Percentiles rank a stretch among this genome's conserved stretches.
Conservation (phyloP, 2,888 invertebrate genomes). For the Harmothoe impar region DNA sequence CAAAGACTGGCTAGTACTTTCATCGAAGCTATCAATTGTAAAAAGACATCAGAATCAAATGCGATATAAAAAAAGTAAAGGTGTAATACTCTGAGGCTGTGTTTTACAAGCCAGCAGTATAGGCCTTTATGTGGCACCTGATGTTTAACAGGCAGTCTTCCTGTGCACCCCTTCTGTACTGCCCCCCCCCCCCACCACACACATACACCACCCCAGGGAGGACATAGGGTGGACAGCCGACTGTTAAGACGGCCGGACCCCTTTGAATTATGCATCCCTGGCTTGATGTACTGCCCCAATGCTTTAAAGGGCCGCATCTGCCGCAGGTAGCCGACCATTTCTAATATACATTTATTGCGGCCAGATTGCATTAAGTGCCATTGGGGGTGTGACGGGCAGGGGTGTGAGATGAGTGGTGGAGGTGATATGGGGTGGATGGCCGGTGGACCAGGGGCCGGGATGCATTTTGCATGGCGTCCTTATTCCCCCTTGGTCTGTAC, state of each 20-base stretch:
- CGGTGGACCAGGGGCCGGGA: background rate
- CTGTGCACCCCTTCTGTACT: background rate
- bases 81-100: no score
- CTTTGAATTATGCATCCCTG: conserved; percentile 44
- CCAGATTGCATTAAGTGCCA: conserved; percentile 25
- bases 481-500: background rate
- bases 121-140: no score
- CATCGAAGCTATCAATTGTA: no score
- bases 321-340: background rate
- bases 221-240: background rate
- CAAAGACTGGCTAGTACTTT: no score
- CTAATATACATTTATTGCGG: conserved; percentile 30
- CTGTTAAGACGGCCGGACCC: conserved; percentile 20
- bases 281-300: conserved; percentile 16
- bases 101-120: no score
- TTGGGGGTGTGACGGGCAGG: background rate
- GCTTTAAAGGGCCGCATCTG: conserved; percentile 16
- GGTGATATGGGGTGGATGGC: background rate
- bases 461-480: background rate
- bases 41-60: no score
- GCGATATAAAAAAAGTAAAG: no score
- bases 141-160: no score
- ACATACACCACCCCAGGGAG: background rate
- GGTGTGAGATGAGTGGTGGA: background rate
- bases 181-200: background rate